phyloP scores from a whole-genome alignment of 2,888 invertebrate genomes.

The Capitulum mitella region DNA sequence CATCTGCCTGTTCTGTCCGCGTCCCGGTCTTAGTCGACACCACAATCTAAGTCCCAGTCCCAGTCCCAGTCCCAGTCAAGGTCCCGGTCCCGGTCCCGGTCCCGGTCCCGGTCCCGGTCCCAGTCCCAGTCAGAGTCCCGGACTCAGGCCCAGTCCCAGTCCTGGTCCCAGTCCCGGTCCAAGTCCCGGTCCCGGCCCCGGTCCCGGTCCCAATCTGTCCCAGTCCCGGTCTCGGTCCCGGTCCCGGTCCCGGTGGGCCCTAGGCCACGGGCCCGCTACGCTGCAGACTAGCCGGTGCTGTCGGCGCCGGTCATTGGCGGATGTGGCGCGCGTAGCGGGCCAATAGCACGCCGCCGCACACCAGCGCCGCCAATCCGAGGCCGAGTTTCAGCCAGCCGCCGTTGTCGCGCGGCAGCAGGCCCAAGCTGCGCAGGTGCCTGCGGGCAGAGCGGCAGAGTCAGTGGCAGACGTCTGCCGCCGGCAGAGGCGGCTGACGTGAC shows the following conservation, averaged over 20 bases:
- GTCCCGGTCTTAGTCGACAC: no score
- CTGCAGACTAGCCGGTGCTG: neutral
- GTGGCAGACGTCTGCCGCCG: neutral
- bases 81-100: no score
- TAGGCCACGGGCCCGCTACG: neutral
- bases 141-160: no score
- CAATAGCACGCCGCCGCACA: constrained; percentile 20
- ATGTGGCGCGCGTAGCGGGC: constrained; percentile 20
- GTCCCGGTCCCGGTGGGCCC: neutral
- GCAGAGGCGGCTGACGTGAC: no score
- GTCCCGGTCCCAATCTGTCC: neutral
- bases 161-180: no score
- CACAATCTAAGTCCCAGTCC: no score
- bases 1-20: no score
- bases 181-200: no score
- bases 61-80: no score
- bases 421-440: constrained; percentile 15
- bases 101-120: no score
- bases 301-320: neutral
- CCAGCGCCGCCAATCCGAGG: constrained; percentile 13
- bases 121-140: no score
- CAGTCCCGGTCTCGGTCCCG: neutral
- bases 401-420: neutral
- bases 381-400: constrained; percentile 16
- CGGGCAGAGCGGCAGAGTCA: neutral